Evolutionary conservation across 2,113 vertebrate genomes (phyloP).

Genomic region (Nibea coibor): DNA sequence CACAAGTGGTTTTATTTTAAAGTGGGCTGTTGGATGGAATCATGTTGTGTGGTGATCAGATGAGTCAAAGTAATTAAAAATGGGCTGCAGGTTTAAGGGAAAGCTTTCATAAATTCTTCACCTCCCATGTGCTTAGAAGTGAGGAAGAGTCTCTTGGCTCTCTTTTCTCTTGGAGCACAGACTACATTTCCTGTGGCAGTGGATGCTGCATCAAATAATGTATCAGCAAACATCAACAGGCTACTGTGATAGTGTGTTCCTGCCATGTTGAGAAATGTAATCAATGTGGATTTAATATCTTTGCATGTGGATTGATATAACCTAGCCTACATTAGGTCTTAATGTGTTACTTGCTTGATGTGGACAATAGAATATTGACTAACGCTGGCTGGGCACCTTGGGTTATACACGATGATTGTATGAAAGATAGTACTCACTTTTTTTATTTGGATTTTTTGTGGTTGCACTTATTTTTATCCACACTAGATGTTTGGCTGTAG

Average conservation of each 20-base stretch:
- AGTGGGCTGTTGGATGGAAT: constrained; percentile 15
- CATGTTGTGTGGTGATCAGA: constrained; percentile 29
- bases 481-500: too few relatives aligned
- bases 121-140: background rate
- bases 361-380: background rate
- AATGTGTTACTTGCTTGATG: too few relatives aligned
- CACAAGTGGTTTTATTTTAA: constrained; percentile 20
- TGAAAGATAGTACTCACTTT: too few relatives aligned
- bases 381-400: too few relatives aligned
- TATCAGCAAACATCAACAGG: background rate
- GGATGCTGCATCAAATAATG: background rate
- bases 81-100: background rate
- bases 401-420: too few relatives aligned
- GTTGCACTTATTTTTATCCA: too few relatives aligned
- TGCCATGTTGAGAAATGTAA: background rate
- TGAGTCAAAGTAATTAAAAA: constrained; percentile 22
- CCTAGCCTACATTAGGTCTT: background rate
- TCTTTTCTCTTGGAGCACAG: background rate
- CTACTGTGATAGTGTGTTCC: background rate
- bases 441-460: too few relatives aligned
- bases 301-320: background rate
- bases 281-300: too few relatives aligned
- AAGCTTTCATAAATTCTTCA: background rate
- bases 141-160: background rate
- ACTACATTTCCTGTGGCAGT: background rate